These are phyloP conservation scores for Tolmerus cingulatus DNA, from an alignment of 2,888 invertebrate genomes.

Conservation along the genomic window DNA sequence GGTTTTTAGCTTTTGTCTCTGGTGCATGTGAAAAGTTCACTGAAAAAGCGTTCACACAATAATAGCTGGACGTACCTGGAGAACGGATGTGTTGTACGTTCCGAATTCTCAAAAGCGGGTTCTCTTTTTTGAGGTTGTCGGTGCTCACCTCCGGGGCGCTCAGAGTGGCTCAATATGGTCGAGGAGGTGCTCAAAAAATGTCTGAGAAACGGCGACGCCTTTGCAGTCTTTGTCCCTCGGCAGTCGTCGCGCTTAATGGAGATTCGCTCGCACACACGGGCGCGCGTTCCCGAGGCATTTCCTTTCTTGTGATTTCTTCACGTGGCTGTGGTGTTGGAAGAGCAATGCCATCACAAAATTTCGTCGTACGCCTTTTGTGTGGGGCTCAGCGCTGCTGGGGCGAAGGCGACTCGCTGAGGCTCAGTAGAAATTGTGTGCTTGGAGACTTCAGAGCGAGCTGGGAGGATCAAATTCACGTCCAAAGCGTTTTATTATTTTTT, in stretches of 20 bases:
- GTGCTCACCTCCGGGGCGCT: not conserved
- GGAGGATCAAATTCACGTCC: constrained; percentile 62
- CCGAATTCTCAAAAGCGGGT: not conserved
- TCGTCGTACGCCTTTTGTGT: not conserved
- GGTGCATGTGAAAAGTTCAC: not conserved
- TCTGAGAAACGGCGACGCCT: not conserved
- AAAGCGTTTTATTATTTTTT: constrained; percentile 54
- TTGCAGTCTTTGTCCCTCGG: not conserved
- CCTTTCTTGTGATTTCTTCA: not conserved
- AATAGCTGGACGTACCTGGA: not conserved
- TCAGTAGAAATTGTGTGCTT: constrained; percentile 58
- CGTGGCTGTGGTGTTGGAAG: constrained; percentile 16
- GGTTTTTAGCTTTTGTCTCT: not conserved
- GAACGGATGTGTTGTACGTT: not conserved
- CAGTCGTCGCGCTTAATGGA: not conserved
- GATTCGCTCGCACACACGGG: not conserved
- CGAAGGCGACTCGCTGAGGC: constrained; percentile 30
- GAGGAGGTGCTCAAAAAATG: no score
- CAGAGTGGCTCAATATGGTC: not conserved
- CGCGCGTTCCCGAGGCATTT: not conserved
- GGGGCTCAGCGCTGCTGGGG: constrained; percentile 21
- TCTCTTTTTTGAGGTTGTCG: not conserved
- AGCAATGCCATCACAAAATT: not conserved
- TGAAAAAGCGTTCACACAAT: not conserved
- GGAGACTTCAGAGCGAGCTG: constrained; percentile 60